Percentiles rank a stretch among this genome's conserved stretches.
phyloP scores from a whole-genome alignment of 1,140 invertebrate species.

The Dysdera silvatica region DNA sequence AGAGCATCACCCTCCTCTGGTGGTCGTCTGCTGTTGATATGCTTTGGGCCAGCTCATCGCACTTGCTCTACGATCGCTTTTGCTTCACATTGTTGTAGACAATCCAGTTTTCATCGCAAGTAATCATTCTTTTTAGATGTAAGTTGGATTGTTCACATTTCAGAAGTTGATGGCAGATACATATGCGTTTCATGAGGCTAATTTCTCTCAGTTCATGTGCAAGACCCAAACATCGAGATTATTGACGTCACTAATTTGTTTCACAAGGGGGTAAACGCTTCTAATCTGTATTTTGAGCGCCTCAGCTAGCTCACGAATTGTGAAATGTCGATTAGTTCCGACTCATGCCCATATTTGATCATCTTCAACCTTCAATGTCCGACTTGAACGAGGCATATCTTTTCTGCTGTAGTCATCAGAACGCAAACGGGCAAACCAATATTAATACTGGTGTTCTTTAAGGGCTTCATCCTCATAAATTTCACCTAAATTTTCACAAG shows the following conservation, averaged over 20 bases:
- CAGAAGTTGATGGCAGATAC: not conserved
- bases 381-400: not conserved
- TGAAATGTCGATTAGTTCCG: not conserved
- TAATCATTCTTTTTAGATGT: not conserved
- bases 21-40: not conserved
- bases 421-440: not conserved
- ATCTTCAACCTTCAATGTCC: not conserved
- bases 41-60: not conserved
- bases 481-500: not conserved
- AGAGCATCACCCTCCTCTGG: conserved; percentile 20
- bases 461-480: not conserved
- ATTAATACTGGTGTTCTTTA: not conserved
- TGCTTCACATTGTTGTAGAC: conserved; percentile 3
- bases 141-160: not conserved
- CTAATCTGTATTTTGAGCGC: not conserved
- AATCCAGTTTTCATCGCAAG: not conserved
- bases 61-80: not conserved
- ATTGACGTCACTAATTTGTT: not conserved
- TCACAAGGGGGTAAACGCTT: not conserved
- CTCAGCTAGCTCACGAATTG: not conserved
- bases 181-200: not conserved
- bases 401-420: not conserved
- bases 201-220: not conserved
- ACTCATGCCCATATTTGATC: not conserved
- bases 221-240: not conserved